A percentile compares a stretch with the other conserved stretches of the same genome.
These are phyloP conservation scores for Sclerodermus sp. DNA, from an alignment of 2,888 invertebrate genomes.

Conservation along the genomic window DNA sequence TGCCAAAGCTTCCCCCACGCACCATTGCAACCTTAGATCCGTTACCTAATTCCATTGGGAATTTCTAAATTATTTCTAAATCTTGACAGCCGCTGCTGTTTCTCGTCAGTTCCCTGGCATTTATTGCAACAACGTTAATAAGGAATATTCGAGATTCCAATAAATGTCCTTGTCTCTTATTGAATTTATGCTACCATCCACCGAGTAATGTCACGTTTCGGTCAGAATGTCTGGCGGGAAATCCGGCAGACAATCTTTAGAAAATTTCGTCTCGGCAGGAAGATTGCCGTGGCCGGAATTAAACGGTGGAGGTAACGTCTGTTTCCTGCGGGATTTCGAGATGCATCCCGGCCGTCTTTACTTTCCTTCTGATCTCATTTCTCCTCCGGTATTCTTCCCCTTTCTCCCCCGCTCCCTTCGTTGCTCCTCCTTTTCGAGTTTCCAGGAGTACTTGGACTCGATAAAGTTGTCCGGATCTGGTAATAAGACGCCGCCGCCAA, in stretches of 20 bases:
- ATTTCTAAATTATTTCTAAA: too few relatives aligned
- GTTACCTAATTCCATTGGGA: too few relatives aligned
- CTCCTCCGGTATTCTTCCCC: background rate
- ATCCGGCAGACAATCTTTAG: background rate
- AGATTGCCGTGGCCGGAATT: slow-evolving; percentile 25
- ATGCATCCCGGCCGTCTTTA: background rate
- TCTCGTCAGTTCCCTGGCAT: too few relatives aligned
- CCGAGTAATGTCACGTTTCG: too few relatives aligned
- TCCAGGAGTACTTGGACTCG: slow-evolving; percentile 1
- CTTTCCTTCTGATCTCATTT: background rate
- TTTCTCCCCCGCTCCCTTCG: background rate
- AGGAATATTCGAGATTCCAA: too few relatives aligned
- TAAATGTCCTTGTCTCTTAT: too few relatives aligned
- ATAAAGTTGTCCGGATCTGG: slow-evolving; percentile 1
- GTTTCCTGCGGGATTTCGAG: slow-evolving; percentile 20
- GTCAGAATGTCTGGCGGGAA: background rate
- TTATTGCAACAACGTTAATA: too few relatives aligned
- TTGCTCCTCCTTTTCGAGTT: background rate
- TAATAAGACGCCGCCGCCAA: slow-evolving; percentile 2
- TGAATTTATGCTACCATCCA: too few relatives aligned
- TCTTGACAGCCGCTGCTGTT: too few relatives aligned
- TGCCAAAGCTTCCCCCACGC: too few relatives aligned
- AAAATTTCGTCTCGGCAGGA: background rate
- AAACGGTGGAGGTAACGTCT: slow-evolving; percentile 25
- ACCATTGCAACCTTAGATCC: too few relatives aligned